Evolutionary conservation across 2,797 vertebrate species (phyloP).

Genomic region (Clarias platycephalus): DNA sequence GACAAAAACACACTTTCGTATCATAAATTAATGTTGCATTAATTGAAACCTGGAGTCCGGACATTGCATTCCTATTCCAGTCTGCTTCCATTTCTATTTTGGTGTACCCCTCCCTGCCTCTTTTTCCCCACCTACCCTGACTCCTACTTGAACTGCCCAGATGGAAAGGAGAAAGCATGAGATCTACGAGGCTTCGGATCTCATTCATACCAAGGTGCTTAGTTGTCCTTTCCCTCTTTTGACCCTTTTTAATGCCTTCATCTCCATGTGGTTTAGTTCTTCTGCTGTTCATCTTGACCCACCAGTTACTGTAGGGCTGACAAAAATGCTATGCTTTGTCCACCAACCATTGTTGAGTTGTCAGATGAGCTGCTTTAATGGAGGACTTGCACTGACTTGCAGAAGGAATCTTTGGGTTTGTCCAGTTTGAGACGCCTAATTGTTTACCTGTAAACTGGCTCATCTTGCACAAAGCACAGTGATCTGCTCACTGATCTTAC

Average conservation of each 20-base stretch:
- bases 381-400: slow-evolving; percentile 26
- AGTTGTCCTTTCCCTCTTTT: slow-evolving; percentile 45
- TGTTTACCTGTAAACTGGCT: slow-evolving; percentile 23
- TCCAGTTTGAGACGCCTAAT: slow-evolving; percentile 13
- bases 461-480: slow-evolving; percentile 37
- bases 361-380: slow-evolving; percentile 16
- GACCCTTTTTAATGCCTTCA: slow-evolving; percentile 20
- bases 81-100: slow-evolving; percentile 40
- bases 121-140: slow-evolving; percentile 29
- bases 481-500: slow-evolving; percentile 43
- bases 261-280: slow-evolving; percentile 46
- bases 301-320: slow-evolving; percentile 44
- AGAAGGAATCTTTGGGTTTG: slow-evolving; percentile 26
- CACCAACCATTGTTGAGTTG: slow-evolving; percentile 28
- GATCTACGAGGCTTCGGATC: slow-evolving; percentile 50
- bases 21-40: not conserved
- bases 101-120: slow-evolving; percentile 49
- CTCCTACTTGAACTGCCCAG: slow-evolving; percentile 60
- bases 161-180: slow-evolving; percentile 42
- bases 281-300: slow-evolving; percentile 40
- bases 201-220: slow-evolving; percentile 57
- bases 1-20: not conserved
- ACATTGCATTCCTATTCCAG: slow-evolving; percentile 29
- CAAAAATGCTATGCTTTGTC: slow-evolving; percentile 47
- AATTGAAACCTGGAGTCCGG: not conserved